These are phyloP conservation scores for Diabrotica balteata DNA, from an alignment of 2,888 invertebrate species.

Conservation along the genomic window DNA sequence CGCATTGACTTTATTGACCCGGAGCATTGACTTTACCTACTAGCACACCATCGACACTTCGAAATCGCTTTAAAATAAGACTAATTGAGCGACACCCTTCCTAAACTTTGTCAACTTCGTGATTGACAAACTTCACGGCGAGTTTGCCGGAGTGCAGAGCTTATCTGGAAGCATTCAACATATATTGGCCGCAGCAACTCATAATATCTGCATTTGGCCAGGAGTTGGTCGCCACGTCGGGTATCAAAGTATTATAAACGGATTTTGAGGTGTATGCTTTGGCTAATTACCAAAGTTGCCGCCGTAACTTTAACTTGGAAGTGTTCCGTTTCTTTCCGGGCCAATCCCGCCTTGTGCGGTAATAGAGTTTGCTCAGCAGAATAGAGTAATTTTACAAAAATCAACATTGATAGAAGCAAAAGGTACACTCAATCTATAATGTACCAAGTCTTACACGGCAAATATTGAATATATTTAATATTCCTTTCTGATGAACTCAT, in stretches of 20 bases:
- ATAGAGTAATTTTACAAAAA: too few relatives aligned
- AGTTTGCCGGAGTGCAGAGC: background rate
- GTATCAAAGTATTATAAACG: constrained; percentile 18
- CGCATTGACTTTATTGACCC: too few relatives aligned
- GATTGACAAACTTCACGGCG: constrained; percentile 5
- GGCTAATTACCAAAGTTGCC: constrained; percentile 13
- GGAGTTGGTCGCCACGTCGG: constrained; percentile 1
- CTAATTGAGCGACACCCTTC: background rate
- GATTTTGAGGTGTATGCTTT: constrained; percentile 10
- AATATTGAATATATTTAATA: too few relatives aligned
- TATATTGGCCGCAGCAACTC: constrained; percentile 1
- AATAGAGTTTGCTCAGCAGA: too few relatives aligned
- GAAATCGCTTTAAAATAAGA: too few relatives aligned
- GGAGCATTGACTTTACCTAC: too few relatives aligned
- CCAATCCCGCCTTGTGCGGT: too few relatives aligned
- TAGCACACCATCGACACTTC: too few relatives aligned
- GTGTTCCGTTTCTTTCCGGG: constrained; percentile 1
- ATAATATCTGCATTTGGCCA: constrained; percentile 12
- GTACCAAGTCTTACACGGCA: too few relatives aligned
- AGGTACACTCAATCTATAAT: too few relatives aligned
- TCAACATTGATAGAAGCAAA: too few relatives aligned
- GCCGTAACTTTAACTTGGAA: background rate
- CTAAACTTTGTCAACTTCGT: background rate
- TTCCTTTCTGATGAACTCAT: too few relatives aligned
- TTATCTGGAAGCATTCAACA: background rate